Conservation (phyloP, 1,140 invertebrate genomes). For the Lutraria rhynchaena region DNA sequence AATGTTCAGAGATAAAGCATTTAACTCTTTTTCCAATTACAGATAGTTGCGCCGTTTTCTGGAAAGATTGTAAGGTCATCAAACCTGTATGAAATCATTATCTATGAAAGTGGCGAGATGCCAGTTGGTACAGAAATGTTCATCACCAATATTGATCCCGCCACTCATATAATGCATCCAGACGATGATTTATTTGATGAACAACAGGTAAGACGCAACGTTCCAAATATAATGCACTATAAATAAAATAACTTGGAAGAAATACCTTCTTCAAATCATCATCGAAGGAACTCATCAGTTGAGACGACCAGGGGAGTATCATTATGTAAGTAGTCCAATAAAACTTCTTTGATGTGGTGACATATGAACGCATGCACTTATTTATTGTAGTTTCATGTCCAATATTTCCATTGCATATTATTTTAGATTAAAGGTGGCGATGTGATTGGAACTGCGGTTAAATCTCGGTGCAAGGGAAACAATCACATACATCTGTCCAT, state of each 20-base stretch:
- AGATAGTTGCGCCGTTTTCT: constrained; percentile 66
- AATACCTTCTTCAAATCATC: no score
- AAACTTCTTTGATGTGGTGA: no score
- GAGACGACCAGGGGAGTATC: no score
- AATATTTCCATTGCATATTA: neutral
- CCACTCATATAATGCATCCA: constrained; percentile 25
- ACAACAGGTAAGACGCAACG: no score
- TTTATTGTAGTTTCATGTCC: no score
- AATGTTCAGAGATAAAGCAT: neutral
- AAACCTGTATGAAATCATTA: constrained; percentile 59
- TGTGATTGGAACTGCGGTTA: constrained; percentile 49
- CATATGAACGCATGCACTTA: no score
- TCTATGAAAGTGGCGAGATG: constrained; percentile 52
- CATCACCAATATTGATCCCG: constrained; percentile 63
- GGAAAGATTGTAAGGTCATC: constrained; percentile 45
- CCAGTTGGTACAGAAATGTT: constrained; percentile 40
- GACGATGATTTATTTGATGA: neutral
- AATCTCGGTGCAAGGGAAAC: constrained; percentile 26
- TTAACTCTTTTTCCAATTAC: neutral
- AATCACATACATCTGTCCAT: constrained; percentile 65
- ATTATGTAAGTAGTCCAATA: no score
- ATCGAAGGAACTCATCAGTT: no score
- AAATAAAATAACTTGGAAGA: no score
- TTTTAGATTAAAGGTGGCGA: constrained; percentile 59
- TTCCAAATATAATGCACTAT: no score